Conservation (phyloP, 2,113 vertebrate genomes). For the Poeciliopsis retropinna region DNA sequence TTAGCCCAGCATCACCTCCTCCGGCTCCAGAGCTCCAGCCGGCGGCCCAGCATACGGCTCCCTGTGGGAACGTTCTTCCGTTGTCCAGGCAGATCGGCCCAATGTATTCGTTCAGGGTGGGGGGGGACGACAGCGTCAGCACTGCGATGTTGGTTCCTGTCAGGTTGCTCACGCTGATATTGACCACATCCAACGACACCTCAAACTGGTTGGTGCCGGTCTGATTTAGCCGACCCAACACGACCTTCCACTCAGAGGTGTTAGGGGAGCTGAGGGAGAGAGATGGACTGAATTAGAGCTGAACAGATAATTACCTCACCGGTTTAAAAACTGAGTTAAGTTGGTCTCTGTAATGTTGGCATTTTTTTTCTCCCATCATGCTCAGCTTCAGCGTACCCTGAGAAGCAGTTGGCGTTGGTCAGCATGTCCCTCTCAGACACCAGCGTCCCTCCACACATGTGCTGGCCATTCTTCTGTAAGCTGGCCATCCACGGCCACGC, state of each 20-base stretch:
- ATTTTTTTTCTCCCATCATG: neutral
- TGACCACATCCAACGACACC: neutral
- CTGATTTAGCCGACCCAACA: slow-evolving; percentile 53
- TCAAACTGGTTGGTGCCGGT: slow-evolving; percentile 27
- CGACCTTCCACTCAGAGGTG: slow-evolving; percentile 10
- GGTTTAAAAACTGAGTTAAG: neutral
- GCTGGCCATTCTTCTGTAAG: slow-evolving; percentile 53
- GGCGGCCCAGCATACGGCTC: slow-evolving; percentile 76
- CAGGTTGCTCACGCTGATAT: slow-evolving; percentile 36
- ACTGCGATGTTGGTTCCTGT: slow-evolving; percentile 80
- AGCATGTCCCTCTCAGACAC: slow-evolving; percentile 72
- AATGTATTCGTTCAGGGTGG: slow-evolving; percentile 73
- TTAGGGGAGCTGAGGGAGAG: slow-evolving; percentile 13
- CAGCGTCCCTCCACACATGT: slow-evolving; percentile 80
- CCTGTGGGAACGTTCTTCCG: slow-evolving; percentile 63
- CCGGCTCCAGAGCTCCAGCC: slow-evolving; percentile 78
- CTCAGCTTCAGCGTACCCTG: slow-evolving; percentile 48
- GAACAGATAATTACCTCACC: neutral
- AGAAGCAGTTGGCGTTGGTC: slow-evolving; percentile 67
- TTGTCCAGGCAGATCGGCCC: slow-evolving; percentile 82
- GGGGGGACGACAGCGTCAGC: slow-evolving; percentile 48
- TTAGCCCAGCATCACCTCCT: slow-evolving; percentile 49
- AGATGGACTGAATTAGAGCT: neutral
- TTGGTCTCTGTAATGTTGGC: neutral
- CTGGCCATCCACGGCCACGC: slow-evolving; percentile 85